phyloP scores from a whole-genome alignment of 2,113 vertebrate species.

The Melanotaenia duboulayi region DNA sequence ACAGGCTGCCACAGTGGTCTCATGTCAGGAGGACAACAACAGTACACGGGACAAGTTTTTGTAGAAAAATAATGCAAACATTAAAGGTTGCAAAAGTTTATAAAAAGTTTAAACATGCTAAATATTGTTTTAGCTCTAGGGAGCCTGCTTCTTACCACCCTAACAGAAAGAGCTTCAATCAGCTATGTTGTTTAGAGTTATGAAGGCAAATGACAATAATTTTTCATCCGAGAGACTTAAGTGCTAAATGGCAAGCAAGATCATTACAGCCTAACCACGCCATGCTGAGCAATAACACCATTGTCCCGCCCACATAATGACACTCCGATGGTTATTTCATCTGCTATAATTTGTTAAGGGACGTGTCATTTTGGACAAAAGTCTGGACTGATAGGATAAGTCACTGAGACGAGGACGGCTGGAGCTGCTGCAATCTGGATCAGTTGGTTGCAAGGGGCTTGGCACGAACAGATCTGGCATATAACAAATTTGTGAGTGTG shows the following conservation, averaged over 20 bases:
- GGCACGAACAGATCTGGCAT: slow-evolving; percentile 42
- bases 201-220: background rate
- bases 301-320: slow-evolving; percentile 73
- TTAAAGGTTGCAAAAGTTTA: slow-evolving; percentile 9
- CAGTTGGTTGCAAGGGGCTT: slow-evolving; percentile 69
- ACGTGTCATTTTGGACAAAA: slow-evolving; percentile 82
- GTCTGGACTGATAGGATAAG: slow-evolving; percentile 76
- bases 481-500: slow-evolving; percentile 8
- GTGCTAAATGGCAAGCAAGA: slow-evolving; percentile 66
- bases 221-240: slow-evolving; percentile 60
- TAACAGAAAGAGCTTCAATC: background rate
- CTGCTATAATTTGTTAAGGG: slow-evolving; percentile 84
- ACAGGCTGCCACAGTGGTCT: slow-evolving; percentile 65
- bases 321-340: slow-evolving; percentile 85
- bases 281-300: slow-evolving; percentile 73
- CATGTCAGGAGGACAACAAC: slow-evolving; percentile 62
- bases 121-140: background rate
- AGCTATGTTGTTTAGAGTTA: too few relatives aligned
- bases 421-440: slow-evolving; percentile 60
- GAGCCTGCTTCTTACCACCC: background rate
- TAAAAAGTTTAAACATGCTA: background rate
- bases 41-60: slow-evolving; percentile 41
- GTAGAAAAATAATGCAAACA: background rate
- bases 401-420: slow-evolving; percentile 67
- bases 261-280: slow-evolving; percentile 29